phyloP scores from a whole-genome alignment of 2,888 invertebrate species.

The Cloeon dipterum region DNA sequence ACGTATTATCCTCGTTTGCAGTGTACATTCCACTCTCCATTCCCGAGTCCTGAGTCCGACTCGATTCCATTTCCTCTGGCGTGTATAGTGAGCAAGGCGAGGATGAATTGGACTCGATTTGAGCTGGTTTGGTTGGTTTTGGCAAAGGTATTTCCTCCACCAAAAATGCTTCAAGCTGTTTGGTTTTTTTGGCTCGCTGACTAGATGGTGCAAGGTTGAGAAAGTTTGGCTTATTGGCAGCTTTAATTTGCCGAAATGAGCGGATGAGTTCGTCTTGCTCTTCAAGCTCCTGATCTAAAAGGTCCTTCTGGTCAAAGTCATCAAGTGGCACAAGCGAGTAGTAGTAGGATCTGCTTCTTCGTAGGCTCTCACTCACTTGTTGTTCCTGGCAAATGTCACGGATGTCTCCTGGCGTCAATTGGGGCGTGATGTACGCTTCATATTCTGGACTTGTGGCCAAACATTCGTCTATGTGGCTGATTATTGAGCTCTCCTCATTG shows the following conservation, averaged over 20 bases:
- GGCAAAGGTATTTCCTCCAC: not conserved
- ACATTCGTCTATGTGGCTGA: conserved; percentile 20
- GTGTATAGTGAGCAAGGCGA: conserved; percentile 3
- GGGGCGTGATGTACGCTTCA: conserved; percentile 25
- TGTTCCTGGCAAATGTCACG: conserved; percentile 1
- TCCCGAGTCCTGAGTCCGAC: conserved; percentile 4
- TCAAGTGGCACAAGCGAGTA: conserved; percentile 8
- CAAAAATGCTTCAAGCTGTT: not conserved
- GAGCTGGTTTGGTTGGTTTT: too few relatives aligned
- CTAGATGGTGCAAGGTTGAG: conserved; percentile 15
- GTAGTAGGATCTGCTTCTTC: not conserved
- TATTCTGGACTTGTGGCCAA: conserved; percentile 16
- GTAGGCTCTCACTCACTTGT: not conserved
- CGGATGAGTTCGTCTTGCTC: conserved; percentile 27
- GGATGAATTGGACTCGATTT: conserved; percentile 1
- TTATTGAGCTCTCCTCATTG: conserved; percentile 25
- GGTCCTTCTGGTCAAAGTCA: conserved; percentile 19
- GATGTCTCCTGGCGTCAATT: conserved; percentile 18
- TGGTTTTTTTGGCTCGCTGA: conserved; percentile 16
- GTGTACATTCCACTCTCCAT: conserved; percentile 3
- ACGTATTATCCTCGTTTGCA: conserved; percentile 2
- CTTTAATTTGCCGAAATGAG: conserved; percentile 23
- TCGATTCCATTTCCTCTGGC: conserved; percentile 1
- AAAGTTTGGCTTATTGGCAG: conserved; percentile 7
- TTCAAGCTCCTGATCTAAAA: conserved; percentile 24